phyloP scores from a whole-genome alignment of 2,888 invertebrate genomes.

The Tetrapedia diversipes region DNA sequence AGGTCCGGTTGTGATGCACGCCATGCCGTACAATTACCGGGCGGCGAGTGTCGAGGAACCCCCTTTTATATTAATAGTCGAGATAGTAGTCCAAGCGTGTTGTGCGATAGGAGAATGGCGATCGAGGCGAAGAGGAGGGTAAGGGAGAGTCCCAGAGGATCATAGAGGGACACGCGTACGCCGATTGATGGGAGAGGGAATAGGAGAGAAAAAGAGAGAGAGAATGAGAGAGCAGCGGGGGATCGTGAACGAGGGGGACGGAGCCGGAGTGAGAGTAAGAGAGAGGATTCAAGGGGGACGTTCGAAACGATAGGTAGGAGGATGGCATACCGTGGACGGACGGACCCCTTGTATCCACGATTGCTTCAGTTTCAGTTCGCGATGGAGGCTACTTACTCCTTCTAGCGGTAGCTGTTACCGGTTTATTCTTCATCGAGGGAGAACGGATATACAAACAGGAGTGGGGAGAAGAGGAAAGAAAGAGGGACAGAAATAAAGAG shows the following conservation, averaged over 20 bases:
- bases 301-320: constrained; percentile 82
- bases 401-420: constrained; percentile 60
- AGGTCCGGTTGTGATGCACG: constrained; percentile 70
- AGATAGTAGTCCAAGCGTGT: constrained; percentile 77
- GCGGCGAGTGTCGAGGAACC: constrained; percentile 81
- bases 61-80: constrained; percentile 82
- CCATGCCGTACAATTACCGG: constrained; percentile 78
- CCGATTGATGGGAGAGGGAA: constrained; percentile 26
- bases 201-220: constrained; percentile 30
- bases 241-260: constrained; percentile 28
- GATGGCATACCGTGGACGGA: constrained; percentile 76
- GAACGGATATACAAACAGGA: constrained; percentile 17
- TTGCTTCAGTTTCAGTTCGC: constrained; percentile 80
- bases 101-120: constrained; percentile 70
- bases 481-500: neutral
- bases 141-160: constrained; percentile 57
- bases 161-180: constrained; percentile 53
- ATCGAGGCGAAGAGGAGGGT: constrained; percentile 47
- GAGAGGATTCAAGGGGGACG: constrained; percentile 74
- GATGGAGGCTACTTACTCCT: constrained; percentile 76
- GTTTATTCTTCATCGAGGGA: constrained; percentile 45
- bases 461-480: constrained; percentile 18
- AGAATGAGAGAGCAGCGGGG: constrained; percentile 31
- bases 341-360: constrained; percentile 77
- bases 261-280: constrained; percentile 56